Evolutionary conservation across 2,113 vertebrate genomes (phyloP), one percentile per base, ranked within the genome.

Genomic region (Guaruba guarouba): DNA sequence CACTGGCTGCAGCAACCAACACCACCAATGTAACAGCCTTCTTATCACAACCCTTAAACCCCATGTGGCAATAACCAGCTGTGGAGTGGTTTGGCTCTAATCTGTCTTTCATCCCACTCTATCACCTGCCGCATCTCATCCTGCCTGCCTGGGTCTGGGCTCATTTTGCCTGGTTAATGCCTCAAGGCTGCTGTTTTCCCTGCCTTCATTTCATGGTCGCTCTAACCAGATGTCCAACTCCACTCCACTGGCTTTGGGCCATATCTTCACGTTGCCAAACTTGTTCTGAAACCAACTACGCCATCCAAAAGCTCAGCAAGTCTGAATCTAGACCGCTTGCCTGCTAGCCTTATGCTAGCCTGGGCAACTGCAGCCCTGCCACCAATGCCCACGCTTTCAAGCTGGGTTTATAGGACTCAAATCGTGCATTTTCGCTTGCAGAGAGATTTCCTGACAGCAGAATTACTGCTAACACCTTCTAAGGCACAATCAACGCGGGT

Each of bases 181-280:
- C 86, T 84, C 85, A n/a, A 73, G 92, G 93, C 90, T 95, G 87
- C 75, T 81, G 85, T 24, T 94, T 91, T 85, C 67, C 67, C 84
- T 93, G 75, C 79, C 85, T 87, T 90, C 70, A 16, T 89, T 91
- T 77, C 91, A 66, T 2, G 31, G 52, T 77, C 52, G 79, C 86
- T 82, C 82, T 59, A 93, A 88, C 71, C 95, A 96, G 92, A 92
- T 86, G 84, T 90, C 93, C 93, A 85, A 63, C 62, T 82, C 86
- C 61, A 37, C 63, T 86, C 83, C 49, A 0, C 61, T 87, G 82
- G 92, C 87, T 67, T 77, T 43, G n/a, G 74, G 93, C 79, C 79
- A 13, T 5, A 79, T 46, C 89, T 90, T 87, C 75, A 28, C 0
- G 2, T 39, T 62, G 62, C 70, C 82, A 93, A 90, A 46, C 70